Conservation (phyloP, 2,113 vertebrate genomes). For the Cephalopholis sonnerati region DNA sequence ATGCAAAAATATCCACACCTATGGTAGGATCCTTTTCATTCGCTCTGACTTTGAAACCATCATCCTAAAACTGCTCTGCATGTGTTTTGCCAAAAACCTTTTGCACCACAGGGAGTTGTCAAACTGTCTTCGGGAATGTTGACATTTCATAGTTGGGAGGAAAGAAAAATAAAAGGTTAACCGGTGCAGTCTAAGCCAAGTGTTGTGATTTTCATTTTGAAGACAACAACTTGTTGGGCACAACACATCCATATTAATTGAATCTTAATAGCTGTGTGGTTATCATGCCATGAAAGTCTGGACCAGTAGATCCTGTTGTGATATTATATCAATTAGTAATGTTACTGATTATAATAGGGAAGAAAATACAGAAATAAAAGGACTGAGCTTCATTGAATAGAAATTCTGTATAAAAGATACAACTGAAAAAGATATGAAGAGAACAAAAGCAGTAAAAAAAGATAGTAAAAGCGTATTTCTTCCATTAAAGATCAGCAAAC, state of each 20-base stretch:
- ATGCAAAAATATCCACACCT: constrained; percentile 25
- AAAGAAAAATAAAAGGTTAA: constrained; percentile 1
- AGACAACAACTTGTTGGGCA: neutral
- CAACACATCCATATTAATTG: neutral
- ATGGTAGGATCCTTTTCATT: neutral
- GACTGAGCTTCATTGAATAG: neutral
- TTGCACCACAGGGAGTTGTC: constrained; percentile 23
- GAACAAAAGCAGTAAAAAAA: neutral
- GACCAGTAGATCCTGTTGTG: neutral
- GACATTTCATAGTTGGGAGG: constrained; percentile 20
- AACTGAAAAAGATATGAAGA: neutral
- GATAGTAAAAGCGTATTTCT: too few relatives aligned
- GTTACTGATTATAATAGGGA: neutral
- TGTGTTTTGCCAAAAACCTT: constrained; percentile 26
- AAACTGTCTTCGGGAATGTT: constrained; percentile 26
- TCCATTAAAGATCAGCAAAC: neutral
- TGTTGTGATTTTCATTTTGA: neutral
- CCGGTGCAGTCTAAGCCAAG: neutral
- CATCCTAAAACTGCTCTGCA: constrained; percentile 21
- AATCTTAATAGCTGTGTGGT: neutral
- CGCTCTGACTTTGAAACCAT: constrained; percentile 15
- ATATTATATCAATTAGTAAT: neutral
- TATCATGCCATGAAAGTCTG: neutral
- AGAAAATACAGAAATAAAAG: neutral
- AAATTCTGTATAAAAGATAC: neutral